Percentiles rank a stretch among this genome's conserved stretches.
Evolutionary conservation across 2,797 vertebrate species (phyloP).

Genomic region (Limnodromus scolopaceus): DNA sequence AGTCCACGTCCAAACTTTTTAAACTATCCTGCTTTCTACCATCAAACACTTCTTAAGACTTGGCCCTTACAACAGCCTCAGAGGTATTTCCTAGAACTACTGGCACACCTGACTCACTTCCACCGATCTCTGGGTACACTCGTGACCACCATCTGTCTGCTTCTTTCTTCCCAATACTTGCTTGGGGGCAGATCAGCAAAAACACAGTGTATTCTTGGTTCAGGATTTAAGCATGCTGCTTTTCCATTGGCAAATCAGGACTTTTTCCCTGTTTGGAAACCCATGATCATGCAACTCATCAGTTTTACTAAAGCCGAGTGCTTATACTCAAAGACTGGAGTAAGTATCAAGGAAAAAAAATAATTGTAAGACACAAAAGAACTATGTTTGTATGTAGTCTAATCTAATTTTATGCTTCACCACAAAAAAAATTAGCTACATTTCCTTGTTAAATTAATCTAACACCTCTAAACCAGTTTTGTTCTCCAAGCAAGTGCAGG

Average conservation of each 20-base stretch:
- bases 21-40: not conserved
- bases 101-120: not conserved
- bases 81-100: not conserved
- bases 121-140: not conserved
- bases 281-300: not conserved
- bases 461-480: not conserved
- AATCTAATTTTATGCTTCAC: conserved; percentile 15
- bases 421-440: not conserved
- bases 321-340: not conserved
- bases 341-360: not conserved
- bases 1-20: not conserved
- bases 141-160: accelerated
- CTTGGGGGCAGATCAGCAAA: not conserved
- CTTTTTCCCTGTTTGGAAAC: not conserved
- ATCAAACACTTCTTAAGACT: not conserved
- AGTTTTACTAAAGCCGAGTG: not conserved
- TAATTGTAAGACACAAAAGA: not conserved
- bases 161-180: not conserved
- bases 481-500: not conserved
- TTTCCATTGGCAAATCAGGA: accelerated
- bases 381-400: not conserved
- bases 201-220: not conserved
- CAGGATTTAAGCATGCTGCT: not conserved
- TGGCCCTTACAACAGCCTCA: not conserved
- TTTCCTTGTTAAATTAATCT: conserved; percentile 17